Evolutionary conservation across 2,113 vertebrate species (phyloP), one percentile per base, ranked within the genome.

Genomic region (Electrona antarctica): DNA sequence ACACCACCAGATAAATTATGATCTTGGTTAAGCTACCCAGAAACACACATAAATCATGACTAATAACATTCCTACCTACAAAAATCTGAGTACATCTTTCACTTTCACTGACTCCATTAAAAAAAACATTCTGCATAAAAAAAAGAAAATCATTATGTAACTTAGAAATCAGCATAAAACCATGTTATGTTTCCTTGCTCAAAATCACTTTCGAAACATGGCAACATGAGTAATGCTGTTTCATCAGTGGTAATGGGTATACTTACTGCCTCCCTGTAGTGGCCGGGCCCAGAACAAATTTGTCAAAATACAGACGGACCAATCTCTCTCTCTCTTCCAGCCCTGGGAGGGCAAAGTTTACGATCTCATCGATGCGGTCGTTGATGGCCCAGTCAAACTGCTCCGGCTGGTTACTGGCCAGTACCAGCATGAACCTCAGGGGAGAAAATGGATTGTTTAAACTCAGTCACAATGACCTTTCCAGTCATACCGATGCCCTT

Each of bases 301-400:
- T 94, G 89, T 99, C 97, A n/a, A 99, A 99, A 74, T 99, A 99
- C 87, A 99, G 91, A 4, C 98, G 92, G 78, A 98, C 97, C 7
- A 99, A 94, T 3, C 97, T 90, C 86, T 99, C 96, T 45, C 98
- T 85, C 77, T 98, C 98, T 7, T 95, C 95, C 0, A 71, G 92
- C 54, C 74, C 91, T 0, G 98, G 98, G 72, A 99, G 91, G 5
- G 90, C 91, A 0, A 98, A 99, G 87, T 96, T 94, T 8, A 99
- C 97, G 55, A 98, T 97, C 89, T 98, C 98, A 6, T 98, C 97
- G 0, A 99, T 96, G 7, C 98, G 94, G 90, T 98, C 97, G 0
- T 97, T 98, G 86, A 99, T 97, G 56, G 97, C 98, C 97, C 97
- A 99, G 79, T 99, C 98, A 2, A 99, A 99, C 77, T 99, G 97